Percentiles rank a stretch among this genome's conserved stretches.
Conservation (phyloP, 2,113 vertebrate species). For the Centropus bengalensis region DNA sequence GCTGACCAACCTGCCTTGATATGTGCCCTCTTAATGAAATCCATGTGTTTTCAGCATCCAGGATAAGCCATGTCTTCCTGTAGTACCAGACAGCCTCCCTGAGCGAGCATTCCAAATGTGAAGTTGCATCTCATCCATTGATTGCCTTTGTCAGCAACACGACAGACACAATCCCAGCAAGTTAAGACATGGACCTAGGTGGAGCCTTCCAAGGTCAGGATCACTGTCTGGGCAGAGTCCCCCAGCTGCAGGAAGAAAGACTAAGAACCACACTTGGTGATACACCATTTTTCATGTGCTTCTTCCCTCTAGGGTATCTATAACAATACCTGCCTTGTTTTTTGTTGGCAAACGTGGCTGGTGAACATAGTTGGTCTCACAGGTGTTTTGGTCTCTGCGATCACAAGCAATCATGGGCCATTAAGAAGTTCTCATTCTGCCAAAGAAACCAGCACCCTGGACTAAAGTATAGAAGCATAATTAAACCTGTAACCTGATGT, state of each 20-base stretch:
- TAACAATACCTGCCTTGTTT: constrained; percentile 40
- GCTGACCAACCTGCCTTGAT: not conserved
- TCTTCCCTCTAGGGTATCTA: constrained; percentile 40
- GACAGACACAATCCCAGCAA: constrained; percentile 21
- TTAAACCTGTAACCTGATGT: not conserved
- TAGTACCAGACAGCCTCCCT: not conserved
- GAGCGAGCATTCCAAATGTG: not conserved
- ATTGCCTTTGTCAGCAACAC: not conserved
- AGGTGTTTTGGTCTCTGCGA: constrained; percentile 1
- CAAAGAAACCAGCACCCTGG: not conserved
- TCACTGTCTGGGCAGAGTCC: constrained; percentile 44
- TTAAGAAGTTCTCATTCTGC: not conserved
- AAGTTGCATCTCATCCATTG: not conserved
- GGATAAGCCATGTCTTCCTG: not conserved
- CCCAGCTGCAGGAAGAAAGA: constrained; percentile 53
- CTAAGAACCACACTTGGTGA: constrained; percentile 5
- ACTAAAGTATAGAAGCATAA: not conserved
- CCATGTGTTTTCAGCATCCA: not conserved
- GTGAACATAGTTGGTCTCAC: not conserved
- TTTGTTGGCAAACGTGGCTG: not conserved
- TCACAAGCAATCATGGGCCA: not conserved
- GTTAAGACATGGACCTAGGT: constrained; percentile 10
- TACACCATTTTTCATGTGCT: not conserved
- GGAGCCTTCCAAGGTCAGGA: constrained; percentile 29
- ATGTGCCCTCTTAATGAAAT: not conserved